Conservation (phyloP, 1,140 invertebrate genomes). For the Papilio xuthus region DNA sequence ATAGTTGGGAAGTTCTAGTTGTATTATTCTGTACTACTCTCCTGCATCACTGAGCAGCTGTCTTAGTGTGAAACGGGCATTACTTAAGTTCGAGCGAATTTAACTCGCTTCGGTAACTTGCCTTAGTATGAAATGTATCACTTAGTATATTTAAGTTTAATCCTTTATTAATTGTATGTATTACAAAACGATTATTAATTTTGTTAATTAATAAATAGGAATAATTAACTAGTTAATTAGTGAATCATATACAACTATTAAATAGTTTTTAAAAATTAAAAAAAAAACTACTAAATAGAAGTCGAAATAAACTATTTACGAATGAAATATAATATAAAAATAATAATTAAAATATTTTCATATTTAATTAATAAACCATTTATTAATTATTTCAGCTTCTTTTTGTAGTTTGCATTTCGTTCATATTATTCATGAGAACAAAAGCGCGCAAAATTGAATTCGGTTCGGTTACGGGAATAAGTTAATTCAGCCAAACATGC, state of each 20-base stretch:
- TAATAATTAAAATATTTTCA: no score
- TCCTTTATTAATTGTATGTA: background rate
- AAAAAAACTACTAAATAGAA: background rate
- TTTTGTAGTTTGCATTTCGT: constrained; percentile 37
- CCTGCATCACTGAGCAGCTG: background rate
- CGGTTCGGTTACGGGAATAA: constrained; percentile 55
- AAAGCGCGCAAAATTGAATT: constrained; percentile 64
- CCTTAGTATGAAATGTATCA: background rate
- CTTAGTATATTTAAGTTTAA: background rate
- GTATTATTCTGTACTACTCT: no score
- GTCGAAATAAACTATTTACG: constrained; percentile 9
- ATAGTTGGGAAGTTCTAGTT: no score
- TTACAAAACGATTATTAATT: background rate
- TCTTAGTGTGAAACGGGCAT: background rate
- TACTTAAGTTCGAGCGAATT: background rate
- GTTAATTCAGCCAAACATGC: constrained; percentile 65
- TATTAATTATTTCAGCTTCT: no score
- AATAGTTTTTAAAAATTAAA: no score
- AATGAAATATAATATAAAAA: no score
- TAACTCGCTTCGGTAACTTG: background rate
- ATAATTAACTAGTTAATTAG: no score
- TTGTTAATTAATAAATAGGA: no score
- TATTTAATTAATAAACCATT: no score
- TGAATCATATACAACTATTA: no score
- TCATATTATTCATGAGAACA: constrained; percentile 49